Base-by-base conservation (phyloP, 2,797 vertebrate species). In the Lepus townsendii region DNA sequence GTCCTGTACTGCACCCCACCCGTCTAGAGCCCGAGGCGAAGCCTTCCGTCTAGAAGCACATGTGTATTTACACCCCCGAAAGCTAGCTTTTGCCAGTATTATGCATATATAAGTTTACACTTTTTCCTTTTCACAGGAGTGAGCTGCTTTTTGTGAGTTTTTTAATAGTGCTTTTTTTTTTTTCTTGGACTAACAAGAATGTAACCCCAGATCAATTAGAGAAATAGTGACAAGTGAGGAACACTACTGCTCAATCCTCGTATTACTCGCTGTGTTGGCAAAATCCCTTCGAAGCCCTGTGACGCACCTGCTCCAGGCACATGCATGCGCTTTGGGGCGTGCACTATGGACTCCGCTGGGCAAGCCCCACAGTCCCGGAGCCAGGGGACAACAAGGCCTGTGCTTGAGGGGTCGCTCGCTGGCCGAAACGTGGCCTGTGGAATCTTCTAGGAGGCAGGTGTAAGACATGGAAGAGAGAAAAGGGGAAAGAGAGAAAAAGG, bases 161-260 rank as follows among this genome's bases (percentile, higher is more conserved):
- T 85, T 88, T 94, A 94, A 93, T 92, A 88, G 76, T 95, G 95
- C 89, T 92, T 94, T 85, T 72, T 89, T 32, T 63, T n/a, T 30
- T 62, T 27, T 84, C 85, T 88, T 94, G 42, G 85, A 97, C 97
- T 97, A 97, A 97, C 97, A 96, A 96, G 95, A 96, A 95, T 88
- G 95, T 96, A 96, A 96, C 73, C 83, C 93, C 96, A 83, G 83
- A 68, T 73, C 71, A 30, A 60, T 47, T 50, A 95, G 78, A 94
- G 84, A 60, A 86, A 95, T 73, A 91, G 76, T 50, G 77, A 90
- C 54, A 79, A 52, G 85, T n/a, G 65, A 93, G 72, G 69, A 63
- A 68, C 16, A 47, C 88, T 83, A 75, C 69, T 73, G 75, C 65
- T 50, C 71, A 52, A 52, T 35, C 72, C 65, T 87, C 35, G 0